These are phyloP conservation scores for Manis javanica DNA, from an alignment of 2,797 vertebrate genomes.

Conservation along the genomic window DNA sequence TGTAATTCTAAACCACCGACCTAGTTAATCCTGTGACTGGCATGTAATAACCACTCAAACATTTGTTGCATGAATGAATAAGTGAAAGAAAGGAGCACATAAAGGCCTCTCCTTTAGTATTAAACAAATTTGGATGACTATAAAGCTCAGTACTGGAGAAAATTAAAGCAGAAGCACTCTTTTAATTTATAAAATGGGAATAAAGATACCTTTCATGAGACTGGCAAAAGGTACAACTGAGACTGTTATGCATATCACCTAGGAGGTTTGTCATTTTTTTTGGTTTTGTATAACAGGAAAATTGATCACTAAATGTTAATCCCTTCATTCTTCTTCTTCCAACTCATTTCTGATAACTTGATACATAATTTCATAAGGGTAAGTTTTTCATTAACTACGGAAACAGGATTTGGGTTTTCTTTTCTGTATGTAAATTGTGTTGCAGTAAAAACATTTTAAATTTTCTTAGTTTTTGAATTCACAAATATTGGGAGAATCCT, in stretches of 20 bases:
- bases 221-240: background rate
- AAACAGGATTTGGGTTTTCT: background rate
- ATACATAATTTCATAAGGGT: background rate
- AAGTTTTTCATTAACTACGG: background rate
- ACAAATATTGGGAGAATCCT: background rate
- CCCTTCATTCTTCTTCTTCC: background rate
- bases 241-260: background rate
- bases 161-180: background rate
- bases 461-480: background rate
- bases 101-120: background rate
- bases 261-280: background rate
- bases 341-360: background rate
- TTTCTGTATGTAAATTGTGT: background rate
- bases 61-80: background rate
- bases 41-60: background rate
- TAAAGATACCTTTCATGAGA: background rate
- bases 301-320: background rate
- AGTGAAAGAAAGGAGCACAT: background rate
- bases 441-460: background rate
- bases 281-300: background rate
- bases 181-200: background rate
- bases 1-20: background rate
- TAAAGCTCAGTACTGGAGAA: background rate
- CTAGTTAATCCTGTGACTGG: background rate
- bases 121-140: background rate